Percentiles rank a stretch among this genome's conserved stretches.
These are phyloP conservation scores for Heliconius himera DNA, from an alignment of 1,140 invertebrate genomes.

Conservation along the genomic window DNA sequence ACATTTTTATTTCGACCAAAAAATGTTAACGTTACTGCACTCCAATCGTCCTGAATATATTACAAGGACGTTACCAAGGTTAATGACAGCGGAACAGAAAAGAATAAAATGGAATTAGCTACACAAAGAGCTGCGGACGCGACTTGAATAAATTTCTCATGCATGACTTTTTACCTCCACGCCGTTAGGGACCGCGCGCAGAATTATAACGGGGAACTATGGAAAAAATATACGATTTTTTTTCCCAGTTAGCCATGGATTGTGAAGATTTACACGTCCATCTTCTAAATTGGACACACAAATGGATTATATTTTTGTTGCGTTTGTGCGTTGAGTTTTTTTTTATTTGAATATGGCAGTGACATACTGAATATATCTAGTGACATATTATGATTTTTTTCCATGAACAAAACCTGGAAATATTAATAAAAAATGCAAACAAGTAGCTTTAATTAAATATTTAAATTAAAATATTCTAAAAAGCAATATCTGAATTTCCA, in stretches of 20 bases:
- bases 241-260: conserved; percentile 17
- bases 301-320: neutral
- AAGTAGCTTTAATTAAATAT: too few relatives aligned
- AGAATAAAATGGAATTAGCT: conserved; percentile 69
- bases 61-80: conserved; percentile 50
- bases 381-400: too few relatives aligned
- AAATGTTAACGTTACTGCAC: conserved; percentile 33
- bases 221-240: conserved; percentile 31
- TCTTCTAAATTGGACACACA: conserved; percentile 20
- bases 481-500: neutral
- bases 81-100: conserved; percentile 62
- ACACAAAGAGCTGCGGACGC: conserved; percentile 61
- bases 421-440: too few relatives aligned
- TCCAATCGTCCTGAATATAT: conserved; percentile 48
- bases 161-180: conserved; percentile 56
- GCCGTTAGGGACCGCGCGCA: conserved; percentile 34
- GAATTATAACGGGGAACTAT: conserved; percentile 37
- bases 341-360: neutral
- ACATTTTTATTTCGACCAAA: conserved; percentile 22
- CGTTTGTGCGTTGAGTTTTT: neutral
- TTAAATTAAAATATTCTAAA: neutral
- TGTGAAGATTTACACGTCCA: conserved; percentile 21
- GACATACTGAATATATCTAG: neutral
- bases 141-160: conserved; percentile 62
- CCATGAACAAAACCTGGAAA: too few relatives aligned